These are phyloP conservation scores for Cheirogaleus medius DNA, from an alignment of 2,113 vertebrate genomes.

Conservation along the genomic window DNA sequence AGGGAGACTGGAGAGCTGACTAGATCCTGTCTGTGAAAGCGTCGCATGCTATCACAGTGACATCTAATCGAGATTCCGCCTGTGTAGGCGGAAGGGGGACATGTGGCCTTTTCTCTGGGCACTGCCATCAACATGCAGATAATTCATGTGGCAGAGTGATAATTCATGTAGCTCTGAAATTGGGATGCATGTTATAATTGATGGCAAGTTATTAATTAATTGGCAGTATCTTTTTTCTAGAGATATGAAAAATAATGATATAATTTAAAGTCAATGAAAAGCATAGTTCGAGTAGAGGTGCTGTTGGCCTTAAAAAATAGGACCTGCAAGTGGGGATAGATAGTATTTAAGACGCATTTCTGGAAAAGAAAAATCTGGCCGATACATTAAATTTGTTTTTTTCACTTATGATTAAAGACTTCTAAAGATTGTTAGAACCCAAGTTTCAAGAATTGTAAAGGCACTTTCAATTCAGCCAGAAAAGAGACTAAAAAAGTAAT, in stretches of 20 bases:
- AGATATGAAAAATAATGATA: neutral
- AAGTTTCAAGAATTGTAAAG: neutral
- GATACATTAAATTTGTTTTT: neutral
- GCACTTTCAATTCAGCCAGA: neutral
- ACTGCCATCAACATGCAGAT: neutral
- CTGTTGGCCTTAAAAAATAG: neutral
- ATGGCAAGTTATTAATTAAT: neutral
- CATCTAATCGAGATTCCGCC: neutral
- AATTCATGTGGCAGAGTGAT: neutral
- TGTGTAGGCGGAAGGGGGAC: neutral
- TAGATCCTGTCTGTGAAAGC: neutral
- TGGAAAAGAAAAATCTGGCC: neutral
- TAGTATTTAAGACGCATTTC: constrained; percentile 18
- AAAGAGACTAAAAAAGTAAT: neutral
- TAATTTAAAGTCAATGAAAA: constrained; percentile 21
- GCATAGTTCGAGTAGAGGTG: neutral
- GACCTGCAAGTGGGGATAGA: neutral
- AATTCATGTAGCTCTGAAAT: neutral
- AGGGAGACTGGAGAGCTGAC: neutral
- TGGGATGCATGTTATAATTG: neutral
- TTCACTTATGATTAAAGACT: neutral
- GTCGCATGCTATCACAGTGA: neutral
- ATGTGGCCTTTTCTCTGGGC: neutral
- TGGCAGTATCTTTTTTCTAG: neutral
- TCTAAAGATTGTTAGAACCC: neutral